phyloP scores from a whole-genome alignment of 2,888 invertebrate genomes.

The Dolomedes plantarius region DNA sequence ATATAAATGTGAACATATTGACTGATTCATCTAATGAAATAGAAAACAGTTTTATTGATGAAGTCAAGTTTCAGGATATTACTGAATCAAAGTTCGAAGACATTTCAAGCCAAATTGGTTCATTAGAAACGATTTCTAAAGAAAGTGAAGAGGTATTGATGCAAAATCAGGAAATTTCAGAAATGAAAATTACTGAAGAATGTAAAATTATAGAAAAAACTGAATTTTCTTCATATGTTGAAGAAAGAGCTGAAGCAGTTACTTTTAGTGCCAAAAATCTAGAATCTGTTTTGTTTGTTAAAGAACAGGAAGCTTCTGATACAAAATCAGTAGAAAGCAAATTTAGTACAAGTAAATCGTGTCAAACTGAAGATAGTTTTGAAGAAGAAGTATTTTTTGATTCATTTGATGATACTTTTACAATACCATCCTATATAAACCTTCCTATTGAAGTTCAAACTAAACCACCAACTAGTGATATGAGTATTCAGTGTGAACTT shows the following conservation, averaged over 20 bases:
- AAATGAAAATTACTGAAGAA: background rate
- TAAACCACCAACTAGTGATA: constrained; percentile 43
- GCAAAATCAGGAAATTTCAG: background rate
- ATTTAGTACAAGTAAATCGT: constrained; percentile 44
- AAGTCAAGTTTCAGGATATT: too few species aligned
- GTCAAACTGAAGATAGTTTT: constrained; percentile 64
- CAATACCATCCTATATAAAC: constrained; percentile 30
- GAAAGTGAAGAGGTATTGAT: background rate
- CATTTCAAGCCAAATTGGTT: too few species aligned
- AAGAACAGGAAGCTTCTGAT: background rate
- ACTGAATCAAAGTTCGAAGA: too few species aligned
- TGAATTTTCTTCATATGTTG: background rate
- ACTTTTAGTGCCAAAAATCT: background rate
- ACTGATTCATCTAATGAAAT: too few species aligned
- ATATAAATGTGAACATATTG: too few species aligned
- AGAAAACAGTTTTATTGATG: too few species aligned
- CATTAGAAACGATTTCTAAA: too few species aligned
- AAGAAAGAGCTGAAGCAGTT: constrained; percentile 2
- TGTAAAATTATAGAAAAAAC: background rate
- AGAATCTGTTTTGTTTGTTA: background rate
- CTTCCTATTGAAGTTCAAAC: constrained; percentile 22
- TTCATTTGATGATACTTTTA: constrained; percentile 58
- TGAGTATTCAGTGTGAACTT: constrained; percentile 52
- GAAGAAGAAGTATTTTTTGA: constrained; percentile 64
- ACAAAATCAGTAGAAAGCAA: background rate